Conservation (phyloP, 2,888 invertebrate genomes). For the Perizoma flavofasciatum region DNA sequence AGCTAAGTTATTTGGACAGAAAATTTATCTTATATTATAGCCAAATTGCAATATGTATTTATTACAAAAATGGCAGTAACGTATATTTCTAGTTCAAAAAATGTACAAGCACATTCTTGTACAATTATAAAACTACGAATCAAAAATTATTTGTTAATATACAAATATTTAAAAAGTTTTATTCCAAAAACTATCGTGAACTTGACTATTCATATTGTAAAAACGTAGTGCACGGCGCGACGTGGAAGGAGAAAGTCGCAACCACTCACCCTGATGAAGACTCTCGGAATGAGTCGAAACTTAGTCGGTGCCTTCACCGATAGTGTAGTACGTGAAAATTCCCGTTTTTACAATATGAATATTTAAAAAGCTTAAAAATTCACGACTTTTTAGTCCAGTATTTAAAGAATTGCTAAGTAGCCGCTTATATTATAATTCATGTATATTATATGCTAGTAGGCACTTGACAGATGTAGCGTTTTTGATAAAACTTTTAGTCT, state of each 20-base stretch:
- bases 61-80: background rate
- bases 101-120: no score
- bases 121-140: no score
- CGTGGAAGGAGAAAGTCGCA: no score
- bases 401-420: slow-evolving; percentile 19
- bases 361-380: slow-evolving; percentile 8
- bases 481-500: slow-evolving; percentile 6
- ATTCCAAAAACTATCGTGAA: no score
- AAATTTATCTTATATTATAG: background rate
- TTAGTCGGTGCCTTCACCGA: no score
- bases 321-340: no score
- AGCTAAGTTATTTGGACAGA: slow-evolving; percentile 15
- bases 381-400: slow-evolving; percentile 10
- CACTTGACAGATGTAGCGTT: slow-evolving; percentile 61
- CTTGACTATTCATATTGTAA: no score
- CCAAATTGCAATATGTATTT: background rate
- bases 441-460: slow-evolving; percentile 58
- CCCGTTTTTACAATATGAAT: no score
- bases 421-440: slow-evolving; percentile 26
- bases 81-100: no score
- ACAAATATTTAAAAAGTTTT: slow-evolving; percentile 12
- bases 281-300: no score
- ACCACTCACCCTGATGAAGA: no score
- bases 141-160: background rate
- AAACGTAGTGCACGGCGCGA: no score